Conservation (phyloP, 2,888 invertebrate genomes). For the Philhelius pedissequus region DNA sequence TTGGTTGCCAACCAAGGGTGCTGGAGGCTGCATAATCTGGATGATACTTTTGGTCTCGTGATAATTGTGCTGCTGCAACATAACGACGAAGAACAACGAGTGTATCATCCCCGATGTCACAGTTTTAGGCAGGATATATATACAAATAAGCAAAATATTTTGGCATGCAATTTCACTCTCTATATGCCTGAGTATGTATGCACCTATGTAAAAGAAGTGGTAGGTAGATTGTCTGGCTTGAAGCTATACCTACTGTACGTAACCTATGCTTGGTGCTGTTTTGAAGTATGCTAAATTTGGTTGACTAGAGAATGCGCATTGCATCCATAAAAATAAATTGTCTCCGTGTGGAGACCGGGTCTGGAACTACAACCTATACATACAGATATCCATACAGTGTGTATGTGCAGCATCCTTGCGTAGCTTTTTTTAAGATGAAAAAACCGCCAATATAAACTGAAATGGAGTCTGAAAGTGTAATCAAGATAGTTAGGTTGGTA, state of each 20-base stretch:
- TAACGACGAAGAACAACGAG: neutral
- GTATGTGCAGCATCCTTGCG: constrained; percentile 18
- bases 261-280: neutral
- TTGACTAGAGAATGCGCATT: constrained; percentile 56
- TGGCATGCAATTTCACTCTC: constrained; percentile 52
- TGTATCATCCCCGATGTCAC: neutral
- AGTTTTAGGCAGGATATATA: constrained; percentile 14
- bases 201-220: neutral
- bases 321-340: constrained; percentile 14
- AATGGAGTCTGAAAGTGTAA: constrained; percentile 19
- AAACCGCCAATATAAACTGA: constrained; percentile 39
- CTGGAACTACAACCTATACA: neutral
- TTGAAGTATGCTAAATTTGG: neutral
- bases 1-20: constrained; percentile 15
- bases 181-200: too few species aligned
- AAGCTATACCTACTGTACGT: neutral
- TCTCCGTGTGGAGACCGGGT: neutral
- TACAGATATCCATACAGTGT: neutral
- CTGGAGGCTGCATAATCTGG: neutral
- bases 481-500: constrained; percentile 15
- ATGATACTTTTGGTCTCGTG: neutral
- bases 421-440: neutral
- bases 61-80: constrained; percentile 9
- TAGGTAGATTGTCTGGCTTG: constrained; percentile 31
- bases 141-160: constrained; percentile 24